Base-by-base conservation (phyloP, 2,113 vertebrate genomes). In the Anseranas semipalmata region DNA sequence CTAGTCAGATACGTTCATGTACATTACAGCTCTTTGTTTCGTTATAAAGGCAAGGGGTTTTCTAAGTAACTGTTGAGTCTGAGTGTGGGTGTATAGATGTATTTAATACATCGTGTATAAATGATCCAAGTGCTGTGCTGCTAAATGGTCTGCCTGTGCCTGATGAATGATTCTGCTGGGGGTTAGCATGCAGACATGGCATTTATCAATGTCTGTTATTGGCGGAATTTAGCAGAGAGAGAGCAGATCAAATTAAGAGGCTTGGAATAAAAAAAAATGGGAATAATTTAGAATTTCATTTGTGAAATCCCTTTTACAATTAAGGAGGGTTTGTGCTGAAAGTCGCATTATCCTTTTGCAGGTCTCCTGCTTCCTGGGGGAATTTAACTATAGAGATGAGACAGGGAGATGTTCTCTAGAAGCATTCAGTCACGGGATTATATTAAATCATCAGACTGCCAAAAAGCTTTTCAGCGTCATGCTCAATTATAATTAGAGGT, bases 211-310 rank as follows among this genome's bases (percentile, higher is more conserved):
- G 13, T 72, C 45, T 83, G 73, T 77, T 89, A 9, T 25, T 85
- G 81, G 33, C 87, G 77, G 55, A 87, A 77, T 13, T 62, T n/a
- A 77, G 25, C 58, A 90, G 58, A 82, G 84, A 45, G 59, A 86
- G 68, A 94, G 60, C 66, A 79, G 79, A 93, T 92, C 78, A 43
- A 1, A 5, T 85, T 96, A 89, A 96, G 84, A 85, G 58, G 50
- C 84, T 97, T 85, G 60, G 62, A 91, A 55, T 89, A 68, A 80
- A 97, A 76, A 76, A 82, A 92, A 89, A 78, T 2, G 35, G 65
- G 72, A 92, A 93, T 93, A 87, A 96, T 95, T 89, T 79, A 90
- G 86, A 77, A 91, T 95, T 97, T 86, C 46, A 85, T 89, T 96
- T 90, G 63, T 85, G 41, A 96, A 94, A 96, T 97, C 83, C 73